A percentile compares a stretch with the other conserved stretches of the same genome.
These are phyloP conservation scores for Drosophila nr. perissopoda DNA, from an alignment of 2,888 invertebrate genomes.

Conservation along the genomic window DNA sequence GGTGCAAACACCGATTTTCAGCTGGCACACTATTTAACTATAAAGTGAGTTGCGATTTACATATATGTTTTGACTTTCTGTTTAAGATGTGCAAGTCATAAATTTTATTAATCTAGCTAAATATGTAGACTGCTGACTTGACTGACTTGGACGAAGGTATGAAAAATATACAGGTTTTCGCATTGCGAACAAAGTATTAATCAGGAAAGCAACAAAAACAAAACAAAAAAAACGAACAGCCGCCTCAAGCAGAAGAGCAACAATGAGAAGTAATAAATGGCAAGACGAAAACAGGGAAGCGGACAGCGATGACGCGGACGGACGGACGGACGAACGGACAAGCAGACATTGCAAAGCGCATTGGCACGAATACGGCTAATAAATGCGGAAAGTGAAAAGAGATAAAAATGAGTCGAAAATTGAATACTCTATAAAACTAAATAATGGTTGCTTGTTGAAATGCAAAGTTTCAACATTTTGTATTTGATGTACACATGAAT, in stretches of 20 bases:
- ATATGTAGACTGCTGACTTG: neutral
- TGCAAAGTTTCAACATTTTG: neutral
- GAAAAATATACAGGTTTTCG: neutral
- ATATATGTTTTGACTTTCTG: neutral
- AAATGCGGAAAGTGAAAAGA: slow-evolving; percentile 67
- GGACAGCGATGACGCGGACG: slow-evolving; percentile 21
- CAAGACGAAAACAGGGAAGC: slow-evolving; percentile 23
- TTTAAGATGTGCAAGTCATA: neutral
- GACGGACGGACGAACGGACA: no score
- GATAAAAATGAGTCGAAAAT: slow-evolving; percentile 25
- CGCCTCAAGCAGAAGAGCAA: slow-evolving; percentile 28
- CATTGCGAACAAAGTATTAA: slow-evolving; percentile 18
- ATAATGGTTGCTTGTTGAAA: neutral
- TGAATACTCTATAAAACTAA: slow-evolving; percentile 33
- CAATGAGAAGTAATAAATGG: slow-evolving; percentile 23
- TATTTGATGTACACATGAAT: neutral
- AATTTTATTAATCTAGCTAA: neutral
- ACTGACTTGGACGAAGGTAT: neutral
- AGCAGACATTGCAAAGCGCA: slow-evolving; percentile 10
- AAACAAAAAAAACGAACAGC: slow-evolving; percentile 46
- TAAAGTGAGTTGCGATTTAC: no score
- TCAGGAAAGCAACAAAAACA: slow-evolving; percentile 44
- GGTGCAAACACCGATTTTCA: neutral
- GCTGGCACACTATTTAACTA: neutral
- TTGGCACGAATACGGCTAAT: slow-evolving; percentile 68